phyloP scores from a whole-genome alignment of 2,113 vertebrate genomes.

The Hyperoodon ampullatus region DNA sequence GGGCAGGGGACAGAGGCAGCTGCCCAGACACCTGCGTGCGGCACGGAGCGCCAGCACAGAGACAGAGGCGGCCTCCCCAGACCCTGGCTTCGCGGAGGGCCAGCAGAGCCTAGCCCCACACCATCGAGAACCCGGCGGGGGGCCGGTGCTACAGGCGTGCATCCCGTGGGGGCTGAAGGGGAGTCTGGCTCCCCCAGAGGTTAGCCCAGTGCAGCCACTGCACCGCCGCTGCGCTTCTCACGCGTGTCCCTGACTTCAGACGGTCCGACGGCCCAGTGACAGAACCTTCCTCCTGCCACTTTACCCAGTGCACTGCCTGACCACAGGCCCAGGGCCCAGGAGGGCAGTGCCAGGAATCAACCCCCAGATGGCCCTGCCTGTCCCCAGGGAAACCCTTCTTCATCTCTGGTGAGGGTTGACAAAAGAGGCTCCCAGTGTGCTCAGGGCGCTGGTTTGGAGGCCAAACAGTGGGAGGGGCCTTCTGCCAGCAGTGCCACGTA shows the following conservation, averaged over 20 bases:
- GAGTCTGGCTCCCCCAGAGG: fast-evolving
- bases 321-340: not conserved
- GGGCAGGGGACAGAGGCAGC: not conserved
- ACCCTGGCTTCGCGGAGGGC: not conserved
- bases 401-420: fast-evolving
- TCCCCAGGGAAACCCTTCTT: not conserved
- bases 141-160: too few species aligned
- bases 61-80: fast-evolving
- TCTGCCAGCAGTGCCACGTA: not conserved
- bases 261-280: fast-evolving
- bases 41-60: fast-evolving
- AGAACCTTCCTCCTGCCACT: not conserved
- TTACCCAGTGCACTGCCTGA: not conserved
- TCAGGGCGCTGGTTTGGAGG: not conserved
- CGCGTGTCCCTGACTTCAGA: not conserved
- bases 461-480: not conserved
- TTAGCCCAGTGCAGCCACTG: fast-evolving
- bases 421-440: not conserved
- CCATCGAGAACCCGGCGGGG: not conserved
- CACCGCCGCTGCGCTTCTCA: fast-evolving
- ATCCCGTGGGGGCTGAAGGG: fast-evolving
- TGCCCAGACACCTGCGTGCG: fast-evolving
- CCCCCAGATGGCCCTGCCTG: not conserved
- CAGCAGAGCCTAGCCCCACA: not conserved
- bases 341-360: not conserved